Evolutionary conservation across 2,888 invertebrate genomes (phyloP).

Genomic region (Hirtodrosophila alboralis): DNA sequence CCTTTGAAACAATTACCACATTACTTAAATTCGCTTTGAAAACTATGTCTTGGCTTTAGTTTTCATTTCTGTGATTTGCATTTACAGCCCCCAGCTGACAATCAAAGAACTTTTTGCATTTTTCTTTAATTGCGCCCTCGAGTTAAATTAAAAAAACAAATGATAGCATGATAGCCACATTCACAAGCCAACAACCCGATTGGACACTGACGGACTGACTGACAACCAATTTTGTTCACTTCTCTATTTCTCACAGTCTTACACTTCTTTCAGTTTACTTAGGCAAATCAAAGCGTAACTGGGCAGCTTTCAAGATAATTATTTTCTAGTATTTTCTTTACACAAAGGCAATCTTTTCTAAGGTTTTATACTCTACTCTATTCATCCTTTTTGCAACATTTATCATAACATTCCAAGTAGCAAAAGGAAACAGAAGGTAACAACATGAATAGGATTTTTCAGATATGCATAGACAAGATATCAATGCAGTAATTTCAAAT

Average conservation of each 20-base stretch:
- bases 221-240: slow-evolving; percentile 28
- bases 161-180: slow-evolving; percentile 54
- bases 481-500: too few relatives aligned
- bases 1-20: slow-evolving; percentile 64
- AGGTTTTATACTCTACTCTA: too few relatives aligned
- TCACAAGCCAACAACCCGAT: slow-evolving; percentile 11
- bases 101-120: slow-evolving; percentile 73
- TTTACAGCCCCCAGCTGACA: slow-evolving; percentile 50
- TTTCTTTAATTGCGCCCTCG: slow-evolving; percentile 76
- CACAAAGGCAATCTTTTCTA: too few relatives aligned
- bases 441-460: too few relatives aligned
- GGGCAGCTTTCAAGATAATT: slow-evolving; percentile 70
- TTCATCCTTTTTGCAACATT: too few relatives aligned
- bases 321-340: slow-evolving; percentile 37
- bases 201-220: slow-evolving; percentile 9
- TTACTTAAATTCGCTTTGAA: slow-evolving; percentile 29
- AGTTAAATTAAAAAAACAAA: slow-evolving; percentile 76
- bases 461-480: too few relatives aligned
- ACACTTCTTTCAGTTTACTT: slow-evolving; percentile 59
- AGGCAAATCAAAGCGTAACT: slow-evolving; percentile 67
- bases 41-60: slow-evolving; percentile 19
- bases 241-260: slow-evolving; percentile 40
- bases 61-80: slow-evolving; percentile 58
- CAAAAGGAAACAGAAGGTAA: too few relatives aligned
- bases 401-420: too few relatives aligned